phyloP scores from a whole-genome alignment of 2,797 vertebrate species.

The Sebastes cheni region DNA sequence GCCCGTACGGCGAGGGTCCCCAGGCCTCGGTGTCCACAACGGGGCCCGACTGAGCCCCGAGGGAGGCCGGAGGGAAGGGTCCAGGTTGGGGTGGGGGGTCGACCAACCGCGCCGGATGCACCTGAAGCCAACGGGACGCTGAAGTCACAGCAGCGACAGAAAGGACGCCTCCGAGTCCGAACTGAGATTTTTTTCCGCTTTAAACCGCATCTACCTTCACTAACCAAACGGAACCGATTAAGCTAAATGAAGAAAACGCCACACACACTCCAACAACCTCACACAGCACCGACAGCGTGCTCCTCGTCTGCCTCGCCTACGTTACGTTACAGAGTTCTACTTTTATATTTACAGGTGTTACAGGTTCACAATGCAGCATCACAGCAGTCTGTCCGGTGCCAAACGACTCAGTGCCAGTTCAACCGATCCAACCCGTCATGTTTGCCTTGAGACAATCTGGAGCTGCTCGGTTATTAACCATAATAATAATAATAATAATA shows the following conservation, averaged over 20 bases:
- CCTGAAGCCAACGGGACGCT: conserved; percentile 3
- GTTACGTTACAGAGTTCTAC: conserved; percentile 76
- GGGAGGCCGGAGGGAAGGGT: not conserved
- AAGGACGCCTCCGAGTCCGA: conserved; percentile 42
- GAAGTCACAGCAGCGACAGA: conserved; percentile 4
- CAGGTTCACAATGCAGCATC: conserved; percentile 61
- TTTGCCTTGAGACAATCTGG: conserved; percentile 85
- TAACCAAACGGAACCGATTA: conserved; percentile 71
- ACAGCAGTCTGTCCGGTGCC: conserved; percentile 60
- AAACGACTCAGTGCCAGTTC: conserved; percentile 78
- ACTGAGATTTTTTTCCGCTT: conserved; percentile 73
- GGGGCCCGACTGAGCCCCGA: conserved; percentile 89
- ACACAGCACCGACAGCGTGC: conserved; percentile 65
- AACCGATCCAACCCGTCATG: conserved; percentile 46
- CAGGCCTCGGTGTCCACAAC: conserved; percentile 97
- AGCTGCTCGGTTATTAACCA: conserved; percentile 31
- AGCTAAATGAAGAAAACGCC: conserved; percentile 78
- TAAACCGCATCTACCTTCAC: conserved; percentile 87
- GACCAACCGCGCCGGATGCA: not conserved
- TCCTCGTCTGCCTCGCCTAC: conserved; percentile 59
- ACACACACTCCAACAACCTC: conserved; percentile 80
- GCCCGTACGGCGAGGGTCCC: conserved; percentile 83
- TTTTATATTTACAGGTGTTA: conserved; percentile 65
- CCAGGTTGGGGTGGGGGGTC: not conserved
- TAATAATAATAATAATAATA: not conserved